phyloP scores from a whole-genome alignment of 1,140 invertebrate species.

The Halesus radiatus region DNA sequence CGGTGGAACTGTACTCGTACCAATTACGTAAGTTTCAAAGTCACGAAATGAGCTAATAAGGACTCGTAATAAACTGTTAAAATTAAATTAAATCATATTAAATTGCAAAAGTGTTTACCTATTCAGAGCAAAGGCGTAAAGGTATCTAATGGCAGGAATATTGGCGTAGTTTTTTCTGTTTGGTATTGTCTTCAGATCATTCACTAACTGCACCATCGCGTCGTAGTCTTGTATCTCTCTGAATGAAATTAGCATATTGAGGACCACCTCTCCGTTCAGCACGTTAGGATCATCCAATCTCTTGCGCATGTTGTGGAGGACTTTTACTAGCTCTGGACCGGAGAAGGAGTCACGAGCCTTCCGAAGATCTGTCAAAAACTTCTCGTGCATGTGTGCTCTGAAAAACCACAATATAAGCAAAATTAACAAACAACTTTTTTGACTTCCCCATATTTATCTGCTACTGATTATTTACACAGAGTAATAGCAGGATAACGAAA shows the following conservation, averaged over 20 bases:
- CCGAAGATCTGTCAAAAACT: conserved; percentile 94
- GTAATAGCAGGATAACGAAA: too few species aligned
- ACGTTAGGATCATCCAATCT: conserved; percentile 97
- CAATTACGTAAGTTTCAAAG: too few species aligned
- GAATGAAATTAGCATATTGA: conserved; percentile 94
- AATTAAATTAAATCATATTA: background rate
- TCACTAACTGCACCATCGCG: conserved; percentile 97
- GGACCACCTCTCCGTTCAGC: conserved; percentile 92
- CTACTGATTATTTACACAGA: too few species aligned
- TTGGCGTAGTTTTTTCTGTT: conserved; percentile 91
- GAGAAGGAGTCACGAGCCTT: conserved; percentile 91
- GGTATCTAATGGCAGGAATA: conserved; percentile 90
- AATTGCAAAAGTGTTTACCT: conserved; percentile 71
- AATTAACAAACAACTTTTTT: background rate
- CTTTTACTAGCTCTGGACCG: conserved; percentile 88
- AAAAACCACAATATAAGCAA: conserved; percentile 55
- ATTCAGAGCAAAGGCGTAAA: conserved; percentile 98
- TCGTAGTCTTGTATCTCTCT: conserved; percentile 97
- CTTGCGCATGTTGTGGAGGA: conserved; percentile 91
- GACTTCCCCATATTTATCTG: too few species aligned
- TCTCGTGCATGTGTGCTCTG: conserved; percentile 97
- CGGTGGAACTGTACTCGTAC: too few species aligned
- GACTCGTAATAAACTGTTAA: background rate
- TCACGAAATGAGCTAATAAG: too few species aligned
- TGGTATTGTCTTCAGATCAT: conserved; percentile 94